phyloP scores from a whole-genome alignment of 2,113 vertebrate species.

The Gallinago media region DNA sequence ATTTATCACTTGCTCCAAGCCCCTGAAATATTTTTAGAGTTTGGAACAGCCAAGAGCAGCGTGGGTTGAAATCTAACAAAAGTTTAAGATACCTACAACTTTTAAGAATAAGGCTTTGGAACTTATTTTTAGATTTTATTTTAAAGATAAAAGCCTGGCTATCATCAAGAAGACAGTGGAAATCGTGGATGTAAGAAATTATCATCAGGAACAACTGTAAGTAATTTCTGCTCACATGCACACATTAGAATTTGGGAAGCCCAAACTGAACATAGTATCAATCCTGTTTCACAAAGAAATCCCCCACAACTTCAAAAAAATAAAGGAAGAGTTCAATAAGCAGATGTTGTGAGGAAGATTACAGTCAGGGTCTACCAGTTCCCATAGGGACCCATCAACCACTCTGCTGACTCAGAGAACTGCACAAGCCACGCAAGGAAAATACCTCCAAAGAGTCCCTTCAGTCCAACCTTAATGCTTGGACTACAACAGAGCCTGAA shows the following conservation, averaged over 20 bases:
- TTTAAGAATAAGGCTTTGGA: not conserved
- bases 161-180: not conserved
- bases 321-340: rapidly evolving
- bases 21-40: not conserved
- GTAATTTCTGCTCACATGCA: not conserved
- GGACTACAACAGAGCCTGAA: not conserved
- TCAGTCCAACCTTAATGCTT: not conserved
- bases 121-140: not conserved
- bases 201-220: not conserved
- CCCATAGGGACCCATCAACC: not conserved
- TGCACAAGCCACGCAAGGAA: not conserved
- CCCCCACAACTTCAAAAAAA: not conserved
- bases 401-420: not conserved
- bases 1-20: not conserved
- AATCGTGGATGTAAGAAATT: not conserved
- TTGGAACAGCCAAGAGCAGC: not conserved
- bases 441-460: not conserved
- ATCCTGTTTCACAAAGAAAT: not conserved
- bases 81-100: not conserved
- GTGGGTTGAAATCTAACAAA: not conserved
- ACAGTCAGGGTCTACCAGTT: not conserved
- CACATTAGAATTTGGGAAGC: not conserved
- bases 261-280: not conserved
- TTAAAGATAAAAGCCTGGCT: not conserved
- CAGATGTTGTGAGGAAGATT: not conserved